These are phyloP conservation scores for Melieria crassipennis DNA, from an alignment of 2,888 invertebrate genomes.

Conservation along the genomic window DNA sequence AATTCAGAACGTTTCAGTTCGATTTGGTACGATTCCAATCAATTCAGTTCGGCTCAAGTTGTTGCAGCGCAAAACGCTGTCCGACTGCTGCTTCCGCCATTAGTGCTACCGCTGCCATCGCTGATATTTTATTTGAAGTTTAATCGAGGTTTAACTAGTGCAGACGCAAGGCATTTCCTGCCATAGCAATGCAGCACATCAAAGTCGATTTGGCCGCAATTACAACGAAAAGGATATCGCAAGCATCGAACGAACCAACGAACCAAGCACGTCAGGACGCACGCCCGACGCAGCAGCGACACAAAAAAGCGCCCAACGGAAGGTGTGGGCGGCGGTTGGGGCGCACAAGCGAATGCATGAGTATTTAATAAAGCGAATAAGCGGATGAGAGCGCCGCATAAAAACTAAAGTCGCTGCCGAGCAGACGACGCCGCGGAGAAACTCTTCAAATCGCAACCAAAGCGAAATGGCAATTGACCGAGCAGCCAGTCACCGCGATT, in stretches of 20 bases:
- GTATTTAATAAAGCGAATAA: conserved; percentile 28
- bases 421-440: too few relatives aligned
- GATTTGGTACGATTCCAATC: neutral
- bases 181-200: neutral
- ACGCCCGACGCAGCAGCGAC: too few relatives aligned
- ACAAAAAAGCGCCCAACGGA: too few relatives aligned
- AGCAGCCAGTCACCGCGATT: too few relatives aligned
- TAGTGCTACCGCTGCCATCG: conserved; percentile 1
- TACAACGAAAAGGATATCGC: conserved; percentile 22
- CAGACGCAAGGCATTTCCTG: conserved; percentile 5
- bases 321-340: neutral
- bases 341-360: neutral
- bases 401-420: conserved; percentile 22
- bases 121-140: conserved; percentile 18
- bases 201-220: conserved; percentile 23
- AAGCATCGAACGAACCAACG: conserved; percentile 4
- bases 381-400: conserved; percentile 15
- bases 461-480: too few relatives aligned
- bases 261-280: neutral
- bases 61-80: conserved; percentile 16
- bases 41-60: conserved; percentile 20
- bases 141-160: conserved; percentile 26
- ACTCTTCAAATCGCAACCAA: too few relatives aligned
- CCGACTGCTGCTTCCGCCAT: conserved; percentile 7
- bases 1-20: too few relatives aligned